phyloP scores from a whole-genome alignment of 2,888 invertebrate species.

The Cataglyphis albicans region DNA sequence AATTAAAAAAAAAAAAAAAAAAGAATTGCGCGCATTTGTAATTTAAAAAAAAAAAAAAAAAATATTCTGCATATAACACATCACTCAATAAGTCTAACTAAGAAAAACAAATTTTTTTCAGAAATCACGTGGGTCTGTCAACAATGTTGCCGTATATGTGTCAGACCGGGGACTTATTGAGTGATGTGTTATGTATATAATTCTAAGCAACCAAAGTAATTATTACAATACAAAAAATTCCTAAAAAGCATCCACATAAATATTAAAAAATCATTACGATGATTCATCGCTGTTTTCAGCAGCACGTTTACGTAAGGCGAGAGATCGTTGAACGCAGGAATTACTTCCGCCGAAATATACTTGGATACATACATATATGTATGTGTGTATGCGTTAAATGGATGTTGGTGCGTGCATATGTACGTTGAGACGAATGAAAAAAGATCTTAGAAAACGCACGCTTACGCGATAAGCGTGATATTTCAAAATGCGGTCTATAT shows the following conservation, averaged over 20 bases:
- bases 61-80: background rate
- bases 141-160: no score
- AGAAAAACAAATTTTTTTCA: no score
- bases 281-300: background rate
- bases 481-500: slow-evolving; percentile 28
- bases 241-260: background rate
- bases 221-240: slow-evolving; percentile 4
- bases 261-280: slow-evolving; percentile 1
- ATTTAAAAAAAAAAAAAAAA: background rate
- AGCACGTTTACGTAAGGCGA: background rate
- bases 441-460: slow-evolving; percentile 27
- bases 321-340: slow-evolving; percentile 5
- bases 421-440: background rate
- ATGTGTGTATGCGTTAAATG: background rate
- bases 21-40: background rate
- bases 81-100: no score
- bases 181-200: background rate
- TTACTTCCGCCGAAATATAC: slow-evolving; percentile 24
- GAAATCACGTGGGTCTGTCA: no score
- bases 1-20: background rate
- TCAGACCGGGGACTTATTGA: no score
- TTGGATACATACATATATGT: background rate
- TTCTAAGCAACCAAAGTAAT: background rate
- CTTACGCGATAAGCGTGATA: slow-evolving; percentile 42
- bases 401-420: slow-evolving; percentile 4